Base-by-base conservation (phyloP, 2,888 invertebrate species). In the Hirtodrosophila alboralis region DNA sequence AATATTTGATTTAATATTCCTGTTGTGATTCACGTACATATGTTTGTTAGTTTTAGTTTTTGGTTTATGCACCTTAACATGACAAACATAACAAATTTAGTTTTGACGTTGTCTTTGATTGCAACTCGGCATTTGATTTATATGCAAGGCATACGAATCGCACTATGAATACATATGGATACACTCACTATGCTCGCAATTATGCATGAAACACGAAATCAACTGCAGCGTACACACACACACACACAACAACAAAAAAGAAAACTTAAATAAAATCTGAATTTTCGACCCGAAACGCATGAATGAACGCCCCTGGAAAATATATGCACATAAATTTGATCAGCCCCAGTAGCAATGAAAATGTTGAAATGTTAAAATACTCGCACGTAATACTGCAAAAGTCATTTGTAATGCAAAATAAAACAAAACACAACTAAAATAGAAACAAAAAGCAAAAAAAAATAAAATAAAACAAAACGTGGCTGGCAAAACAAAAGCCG, bases 301-400 rank as follows among this genome's bases (percentile, higher is more conserved):
- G 77, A 78, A 79, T 79, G 77, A 72, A 76, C 56, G 68, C 59
- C 59, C 10, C 64, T 61, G 54, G 43, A 45, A 66, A 66, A 77
- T 73, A 59, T 80, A 79, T 81, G 79, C 76, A 76, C 79, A 80
- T 79, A 79, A 81, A 79, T 79, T 80, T 74, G 48, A 71, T 53
- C 75, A 70, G 72, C 14, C n/a, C n/a, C 44, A 61, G 45, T 71
- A 77, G 77, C 74, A 74, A 78, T 78, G 80, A 77, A 78, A 79
- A 80, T 66, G 80, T 72, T 64, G 63, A 80, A 23, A 23, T 23
- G 23, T 76, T 78, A 61, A 79, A 79, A 81, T 79, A 71, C 75
- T 76, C 57, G 76, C 81, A 79, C 81, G 74, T 74, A 68, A 44
- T 63, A 44, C 62, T 34, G 30, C 37, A 34, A 31, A 30, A 44